phyloP scores from a whole-genome alignment of 2,113 vertebrate genomes.

The Jaculus jaculus region DNA sequence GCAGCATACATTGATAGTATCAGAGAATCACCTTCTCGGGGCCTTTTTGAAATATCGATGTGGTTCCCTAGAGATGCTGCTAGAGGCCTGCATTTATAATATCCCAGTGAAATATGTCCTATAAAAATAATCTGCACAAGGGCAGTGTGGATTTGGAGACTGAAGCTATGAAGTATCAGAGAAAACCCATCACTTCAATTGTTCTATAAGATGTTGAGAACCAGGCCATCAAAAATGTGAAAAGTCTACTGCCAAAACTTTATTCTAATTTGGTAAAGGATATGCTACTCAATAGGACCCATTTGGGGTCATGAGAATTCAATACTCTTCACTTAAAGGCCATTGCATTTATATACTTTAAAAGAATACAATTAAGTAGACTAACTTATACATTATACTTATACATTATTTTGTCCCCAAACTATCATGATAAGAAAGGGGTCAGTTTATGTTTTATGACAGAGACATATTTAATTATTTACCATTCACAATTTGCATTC shows the following conservation, averaged over 20 bases:
- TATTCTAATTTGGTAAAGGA: not conserved
- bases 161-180: not conserved
- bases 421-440: constrained; percentile 40
- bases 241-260: constrained; percentile 59
- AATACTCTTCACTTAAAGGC: not conserved
- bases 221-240: constrained; percentile 46
- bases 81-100: not conserved
- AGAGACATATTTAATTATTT: constrained; percentile 61
- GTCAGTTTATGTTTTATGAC: not conserved
- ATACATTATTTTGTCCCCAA: not conserved
- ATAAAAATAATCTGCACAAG: not conserved
- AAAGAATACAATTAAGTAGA: not conserved
- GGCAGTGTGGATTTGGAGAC: not conserved
- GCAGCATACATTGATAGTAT: not conserved
- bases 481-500: not conserved
- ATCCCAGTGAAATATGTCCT: not conserved
- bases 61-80: not conserved
- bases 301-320: constrained; percentile 10
- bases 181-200: constrained; percentile 10
- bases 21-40: not conserved
- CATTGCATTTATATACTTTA: constrained; percentile 37
- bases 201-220: constrained; percentile 17
- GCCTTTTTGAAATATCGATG: not conserved
- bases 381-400: not conserved
- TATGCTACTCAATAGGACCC: not conserved